Evolutionary conservation across 2,797 vertebrate genomes (phyloP), one percentile per base, ranked within the genome.

Genomic region (Sardinella longiceps): DNA sequence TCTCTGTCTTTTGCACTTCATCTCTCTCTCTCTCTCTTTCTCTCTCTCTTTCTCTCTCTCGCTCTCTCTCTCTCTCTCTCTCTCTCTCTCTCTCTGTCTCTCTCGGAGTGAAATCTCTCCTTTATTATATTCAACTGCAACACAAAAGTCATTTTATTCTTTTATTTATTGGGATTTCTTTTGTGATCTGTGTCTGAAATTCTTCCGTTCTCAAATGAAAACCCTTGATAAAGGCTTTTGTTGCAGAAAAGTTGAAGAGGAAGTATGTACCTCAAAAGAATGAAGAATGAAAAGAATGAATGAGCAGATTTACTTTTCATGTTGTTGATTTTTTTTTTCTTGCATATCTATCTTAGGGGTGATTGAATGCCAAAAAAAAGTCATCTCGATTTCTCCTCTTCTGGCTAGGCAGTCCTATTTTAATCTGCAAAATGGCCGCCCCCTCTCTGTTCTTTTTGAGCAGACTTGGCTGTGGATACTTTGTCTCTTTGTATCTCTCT

Each of bases 91-190:
- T 60, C 10, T 60, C 56, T 60, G 23, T 60, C 56, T 60, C 56
- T 63, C 15, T 0, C 18, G 3, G 12, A 39, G 15, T 74, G 33
- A 39, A 74, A 74, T 74, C 30, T 74, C 33, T 74, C 30, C 14
- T 39, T 74, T 74, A 2, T 74, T 74, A 2, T 39, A 39, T 39
- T 74, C 84, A 80, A 46, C 63, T 33, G 80, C 66, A 80, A 80
- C 51, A 63, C 77, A 85, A 85, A 83, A 87, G 20, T 28, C 80
- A 82, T 70, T 46, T 77, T 45, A 12, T 66, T 23, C 14, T 77
- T 84, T 84, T 84, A 83, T 85, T 85, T 82, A 83, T 83, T 39
- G 45, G 23, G 58, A 56, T 58, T 37, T 81, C 33, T 81, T 83
- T 30, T 80, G 43, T 11, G 48, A 83, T 86, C 80, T 85, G 39